These are phyloP conservation scores for Thunnus albacares DNA, from an alignment of 2,797 vertebrate genomes.

Conservation along the genomic window DNA sequence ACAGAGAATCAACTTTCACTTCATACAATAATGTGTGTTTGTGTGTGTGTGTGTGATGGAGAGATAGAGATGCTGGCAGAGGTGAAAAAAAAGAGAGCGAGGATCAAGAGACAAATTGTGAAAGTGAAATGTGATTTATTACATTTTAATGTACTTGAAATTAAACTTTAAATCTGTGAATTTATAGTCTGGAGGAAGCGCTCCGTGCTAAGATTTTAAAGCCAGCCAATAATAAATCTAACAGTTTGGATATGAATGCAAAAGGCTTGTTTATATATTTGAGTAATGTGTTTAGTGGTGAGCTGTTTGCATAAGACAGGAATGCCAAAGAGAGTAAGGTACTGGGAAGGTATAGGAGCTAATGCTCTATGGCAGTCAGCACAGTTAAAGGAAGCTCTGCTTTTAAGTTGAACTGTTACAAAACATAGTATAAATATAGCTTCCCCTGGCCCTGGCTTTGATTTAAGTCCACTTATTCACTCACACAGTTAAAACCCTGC, in stretches of 20 bases:
- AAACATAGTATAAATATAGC: conserved; percentile 27
- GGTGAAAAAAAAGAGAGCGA: not conserved
- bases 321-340: conserved; percentile 11
- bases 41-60: not conserved
- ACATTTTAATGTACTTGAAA: conserved; percentile 43
- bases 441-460: conserved; percentile 22
- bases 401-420: conserved; percentile 11
- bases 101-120: not conserved
- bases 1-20: conserved; percentile 6
- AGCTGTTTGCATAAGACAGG: conserved; percentile 12
- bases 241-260: conserved; percentile 26
- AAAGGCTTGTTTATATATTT: conserved; percentile 36
- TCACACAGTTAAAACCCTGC: conserved; percentile 30
- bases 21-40: not conserved
- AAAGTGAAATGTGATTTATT: conserved; percentile 47
- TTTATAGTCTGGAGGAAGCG: not conserved
- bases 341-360: not conserved
- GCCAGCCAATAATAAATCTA: conserved; percentile 29
- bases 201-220: conserved; percentile 16
- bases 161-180: conserved; percentile 32
- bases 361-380: not conserved
- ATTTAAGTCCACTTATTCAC: conserved; percentile 38
- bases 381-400: not conserved
- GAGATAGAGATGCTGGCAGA: not conserved
- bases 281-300: conserved; percentile 18